These are phyloP conservation scores for Tokudaia tokunoshimensis DNA, from an alignment of 2,797 vertebrate species.

Conservation along the genomic window DNA sequence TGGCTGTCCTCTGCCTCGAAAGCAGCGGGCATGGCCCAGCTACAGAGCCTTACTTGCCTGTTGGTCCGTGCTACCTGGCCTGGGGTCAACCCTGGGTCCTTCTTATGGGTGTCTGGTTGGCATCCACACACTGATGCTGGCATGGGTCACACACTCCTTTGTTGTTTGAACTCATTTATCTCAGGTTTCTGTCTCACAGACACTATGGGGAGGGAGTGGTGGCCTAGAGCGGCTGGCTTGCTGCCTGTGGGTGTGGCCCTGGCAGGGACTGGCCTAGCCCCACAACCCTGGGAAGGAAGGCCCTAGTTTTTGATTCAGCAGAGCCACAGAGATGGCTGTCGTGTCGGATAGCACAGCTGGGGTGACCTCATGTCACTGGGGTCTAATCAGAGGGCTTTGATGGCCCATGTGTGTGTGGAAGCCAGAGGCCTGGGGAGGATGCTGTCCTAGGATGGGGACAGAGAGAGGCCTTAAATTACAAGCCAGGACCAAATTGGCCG, in stretches of 20 bases:
- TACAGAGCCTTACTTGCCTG: background rate
- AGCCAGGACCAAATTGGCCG: background rate
- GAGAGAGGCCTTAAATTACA: background rate
- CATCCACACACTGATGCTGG: fast-evolving
- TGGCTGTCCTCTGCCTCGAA: background rate
- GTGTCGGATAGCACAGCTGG: background rate
- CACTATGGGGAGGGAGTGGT: background rate
- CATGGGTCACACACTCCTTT: no score
- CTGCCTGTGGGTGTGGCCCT: background rate
- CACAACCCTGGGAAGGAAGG: background rate
- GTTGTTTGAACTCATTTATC: background rate
- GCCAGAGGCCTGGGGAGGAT: no score
- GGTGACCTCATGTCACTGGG: background rate
- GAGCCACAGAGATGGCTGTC: background rate
- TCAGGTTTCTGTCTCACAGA: background rate
- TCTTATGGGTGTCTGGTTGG: background rate
- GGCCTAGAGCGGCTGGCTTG: background rate
- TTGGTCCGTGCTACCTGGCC: background rate
- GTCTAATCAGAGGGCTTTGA: background rate
- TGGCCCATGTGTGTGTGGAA: background rate
- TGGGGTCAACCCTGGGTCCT: background rate
- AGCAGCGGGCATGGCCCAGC: background rate
- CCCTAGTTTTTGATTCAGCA: background rate
- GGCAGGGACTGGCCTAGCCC: no score
- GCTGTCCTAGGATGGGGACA: background rate